Conservation (phyloP, 37 sponge, comb jelly and placozoan species). For the Chondrosia reniformis region DNA sequence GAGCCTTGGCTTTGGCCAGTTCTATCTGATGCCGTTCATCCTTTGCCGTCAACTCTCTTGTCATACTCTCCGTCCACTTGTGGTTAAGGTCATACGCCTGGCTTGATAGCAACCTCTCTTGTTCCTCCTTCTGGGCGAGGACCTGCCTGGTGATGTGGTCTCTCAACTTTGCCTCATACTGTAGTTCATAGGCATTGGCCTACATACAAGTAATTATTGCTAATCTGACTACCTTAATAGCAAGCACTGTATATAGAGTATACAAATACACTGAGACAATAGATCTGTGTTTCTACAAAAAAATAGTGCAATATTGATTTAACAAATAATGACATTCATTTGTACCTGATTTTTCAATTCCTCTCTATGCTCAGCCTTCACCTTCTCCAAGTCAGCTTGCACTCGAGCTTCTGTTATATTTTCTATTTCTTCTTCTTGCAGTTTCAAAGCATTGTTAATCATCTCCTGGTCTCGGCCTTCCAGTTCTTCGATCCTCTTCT, state of each 20-base stretch:
- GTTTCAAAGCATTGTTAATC: background rate
- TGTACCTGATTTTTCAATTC: slow-evolving; percentile 1
- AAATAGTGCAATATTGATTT: too few relatives aligned
- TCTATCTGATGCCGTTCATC: slow-evolving; percentile 41
- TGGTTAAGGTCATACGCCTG: slow-evolving; percentile 37
- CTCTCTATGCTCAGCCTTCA: background rate
- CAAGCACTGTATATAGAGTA: background rate
- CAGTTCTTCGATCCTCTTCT: background rate
- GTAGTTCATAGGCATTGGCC: slow-evolving; percentile 13
- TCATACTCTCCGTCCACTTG: slow-evolving; percentile 26
- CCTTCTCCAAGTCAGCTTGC: background rate
- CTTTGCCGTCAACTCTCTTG: slow-evolving; percentile 23
- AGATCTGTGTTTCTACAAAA: too few relatives aligned
- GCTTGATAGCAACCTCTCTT: slow-evolving; percentile 13
- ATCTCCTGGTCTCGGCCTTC: slow-evolving; percentile 1
- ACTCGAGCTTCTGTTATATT: background rate
- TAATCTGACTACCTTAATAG: too few relatives aligned
- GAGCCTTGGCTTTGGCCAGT: slow-evolving; percentile 38
- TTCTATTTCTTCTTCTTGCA: background rate
- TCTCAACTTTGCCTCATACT: slow-evolving; percentile 34
- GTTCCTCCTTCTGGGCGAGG: slow-evolving; percentile 32
- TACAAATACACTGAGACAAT: background rate
- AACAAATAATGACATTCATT: too few relatives aligned
- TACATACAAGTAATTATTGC: too few relatives aligned
- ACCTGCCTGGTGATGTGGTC: slow-evolving; percentile 56